A percentile compares a stretch with the other conserved stretches of the same genome.
Conservation (phyloP, 2,797 vertebrate species). For the Sternotherus odoratus region DNA sequence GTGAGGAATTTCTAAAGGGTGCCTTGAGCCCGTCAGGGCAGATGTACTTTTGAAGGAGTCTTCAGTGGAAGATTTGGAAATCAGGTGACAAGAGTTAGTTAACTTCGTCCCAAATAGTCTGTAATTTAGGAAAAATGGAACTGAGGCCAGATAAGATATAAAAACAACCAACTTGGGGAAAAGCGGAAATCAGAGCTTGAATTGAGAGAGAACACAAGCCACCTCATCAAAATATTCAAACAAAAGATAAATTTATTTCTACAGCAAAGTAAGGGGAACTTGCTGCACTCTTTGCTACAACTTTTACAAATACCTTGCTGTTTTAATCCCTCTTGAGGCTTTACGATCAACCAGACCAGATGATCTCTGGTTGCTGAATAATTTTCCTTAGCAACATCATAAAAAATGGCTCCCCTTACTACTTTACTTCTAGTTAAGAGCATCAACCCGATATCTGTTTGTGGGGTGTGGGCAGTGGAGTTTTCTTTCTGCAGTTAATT, state of each 20-base stretch:
- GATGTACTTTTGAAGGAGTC: background rate
- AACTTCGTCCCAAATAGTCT: rapidly evolving
- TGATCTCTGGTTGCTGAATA: background rate
- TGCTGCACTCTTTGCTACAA: background rate
- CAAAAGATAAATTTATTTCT: background rate
- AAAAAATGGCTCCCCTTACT: background rate
- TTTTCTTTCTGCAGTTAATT: background rate
- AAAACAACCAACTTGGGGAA: background rate
- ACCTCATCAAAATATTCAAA: background rate
- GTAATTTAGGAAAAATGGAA: background rate
- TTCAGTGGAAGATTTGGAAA: background rate
- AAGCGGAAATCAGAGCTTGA: background rate
- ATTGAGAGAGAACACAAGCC: background rate
- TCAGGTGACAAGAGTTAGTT: background rate
- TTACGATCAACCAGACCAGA: background rate
- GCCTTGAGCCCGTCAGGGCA: background rate
- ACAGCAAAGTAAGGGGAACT: background rate
- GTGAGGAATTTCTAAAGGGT: background rate
- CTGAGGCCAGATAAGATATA: background rate
- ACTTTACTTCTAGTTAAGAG: background rate
- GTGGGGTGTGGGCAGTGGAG: background rate
- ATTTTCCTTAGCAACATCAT: background rate
- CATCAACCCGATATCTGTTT: background rate
- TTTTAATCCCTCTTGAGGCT: background rate
- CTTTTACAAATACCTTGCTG: background rate